Evolutionary conservation across 2,888 invertebrate species (phyloP).

Genomic region (Platynereis dumerilii): DNA sequence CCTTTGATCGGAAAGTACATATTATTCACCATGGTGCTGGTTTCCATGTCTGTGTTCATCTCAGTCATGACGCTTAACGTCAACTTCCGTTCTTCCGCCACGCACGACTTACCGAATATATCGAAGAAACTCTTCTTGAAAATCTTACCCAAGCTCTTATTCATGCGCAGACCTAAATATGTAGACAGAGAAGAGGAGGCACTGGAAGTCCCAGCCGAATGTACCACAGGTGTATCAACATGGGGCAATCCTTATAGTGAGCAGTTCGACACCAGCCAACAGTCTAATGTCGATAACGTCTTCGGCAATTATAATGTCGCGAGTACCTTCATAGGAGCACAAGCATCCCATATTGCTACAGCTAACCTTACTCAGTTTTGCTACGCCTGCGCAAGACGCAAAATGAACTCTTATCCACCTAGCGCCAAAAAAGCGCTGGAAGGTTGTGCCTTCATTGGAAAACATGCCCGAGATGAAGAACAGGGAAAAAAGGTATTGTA

Average conservation of each 20-base stretch:
- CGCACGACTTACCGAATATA: conserved; percentile 97
- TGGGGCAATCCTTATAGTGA: not conserved
- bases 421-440: conserved; percentile 79
- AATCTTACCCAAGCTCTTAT: conserved; percentile 87
- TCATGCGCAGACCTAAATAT: conserved; percentile 69
- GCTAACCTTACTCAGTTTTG: conserved; percentile 18
- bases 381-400: conserved; percentile 30
- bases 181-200: conserved; percentile 71
- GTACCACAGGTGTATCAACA: not conserved
- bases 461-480: conserved; percentile 94
- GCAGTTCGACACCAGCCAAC: not conserved
- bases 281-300: conserved; percentile 8
- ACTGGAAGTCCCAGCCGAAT: conserved; percentile 1
- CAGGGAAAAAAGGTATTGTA: conserved; percentile 93
- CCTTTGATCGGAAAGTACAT: conserved; percentile 90
- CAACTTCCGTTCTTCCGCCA: conserved; percentile 90
- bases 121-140: conserved; percentile 93
- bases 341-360: not conserved
- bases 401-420: conserved; percentile 20
- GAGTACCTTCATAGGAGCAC: conserved; percentile 19
- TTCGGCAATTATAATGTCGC: conserved; percentile 17
- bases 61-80: conserved; percentile 96
- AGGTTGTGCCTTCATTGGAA: conserved; percentile 93
- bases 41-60: conserved; percentile 92
- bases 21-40: conserved; percentile 98